Evolutionary conservation across 2,888 invertebrate species (phyloP), one percentile per base, ranked within the genome.

Genomic region (Micoletzkya japonica): DNA sequence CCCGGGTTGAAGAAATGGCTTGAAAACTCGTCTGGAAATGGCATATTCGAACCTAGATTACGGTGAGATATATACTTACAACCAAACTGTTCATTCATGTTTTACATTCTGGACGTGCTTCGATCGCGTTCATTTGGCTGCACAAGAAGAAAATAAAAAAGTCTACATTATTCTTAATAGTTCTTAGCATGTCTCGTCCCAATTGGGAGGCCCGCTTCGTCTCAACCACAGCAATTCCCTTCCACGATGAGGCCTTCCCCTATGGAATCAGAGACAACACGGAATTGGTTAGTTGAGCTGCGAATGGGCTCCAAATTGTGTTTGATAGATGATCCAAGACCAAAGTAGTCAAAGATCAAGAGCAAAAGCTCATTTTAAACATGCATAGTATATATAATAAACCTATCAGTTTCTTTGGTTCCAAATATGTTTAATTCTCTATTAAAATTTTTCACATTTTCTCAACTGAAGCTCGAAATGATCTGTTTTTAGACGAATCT

Each of bases 231-330:
- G 10, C 58, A n/a, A 68, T 68, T 49, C 68, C 68, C 4, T 17
- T 26, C 7, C 68, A 68, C 26, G 68, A 68, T 24, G 68, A 68
- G 20, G 7, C 14, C 30, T 68, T 68, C 26, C 68, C 68, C 0
- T 68, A 68, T 32, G 49, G 37, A 49, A 68, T 68, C 44, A 39
- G 68, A 58, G 68, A 68, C 58, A 68, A 68, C 30, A 68, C 68
- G 28, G 57, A 58, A 24, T 49, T 68, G 49, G 68, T 68, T 2
- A 68, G 68, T 44, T n/a, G n/a, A n/a, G n/a, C n/a, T n/a, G n/a
- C n/a, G n/a, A n/a, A n/a, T n/a, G n/a, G n/a, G n/a, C n/a, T n/a
- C n/a, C n/a, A n/a, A n/a, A n/a, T n/a, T n/a, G n/a, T n/a, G n/a
- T n/a, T n/a, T n/a, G n/a, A n/a, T n/a, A n/a, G n/a, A n/a, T n/a